Evolutionary conservation across 2,797 vertebrate species (phyloP).

Genomic region (Centropyge bicolor): DNA sequence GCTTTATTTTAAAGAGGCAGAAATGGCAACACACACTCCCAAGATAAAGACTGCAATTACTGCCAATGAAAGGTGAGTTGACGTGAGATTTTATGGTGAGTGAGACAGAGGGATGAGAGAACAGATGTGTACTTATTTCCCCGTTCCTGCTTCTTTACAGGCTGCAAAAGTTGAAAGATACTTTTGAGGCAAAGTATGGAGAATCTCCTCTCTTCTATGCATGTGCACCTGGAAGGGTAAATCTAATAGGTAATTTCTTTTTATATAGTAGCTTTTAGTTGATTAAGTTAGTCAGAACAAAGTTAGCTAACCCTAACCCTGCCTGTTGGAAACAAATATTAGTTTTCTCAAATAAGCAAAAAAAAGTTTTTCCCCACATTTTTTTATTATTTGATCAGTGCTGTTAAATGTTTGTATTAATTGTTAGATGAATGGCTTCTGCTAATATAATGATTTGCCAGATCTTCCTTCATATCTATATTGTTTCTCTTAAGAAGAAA

Average conservation of each 20-base stretch:
- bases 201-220: constrained; percentile 91
- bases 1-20: neutral
- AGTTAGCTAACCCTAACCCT: too few species aligned
- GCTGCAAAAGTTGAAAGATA: constrained; percentile 90
- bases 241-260: constrained; percentile 92
- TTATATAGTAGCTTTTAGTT: neutral
- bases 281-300: neutral
- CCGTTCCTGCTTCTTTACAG: constrained; percentile 80
- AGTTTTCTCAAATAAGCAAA: neutral
- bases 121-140: neutral
- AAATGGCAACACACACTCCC: constrained; percentile 78
- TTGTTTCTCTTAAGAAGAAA: neutral
- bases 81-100: neutral
- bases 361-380: neutral
- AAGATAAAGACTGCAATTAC: constrained; percentile 63
- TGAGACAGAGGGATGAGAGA: neutral
- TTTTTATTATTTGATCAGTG: neutral
- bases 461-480: too few species aligned
- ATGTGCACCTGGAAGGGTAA: constrained; percentile 96
- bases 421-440: neutral
- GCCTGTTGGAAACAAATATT: neutral
- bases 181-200: constrained; percentile 91
- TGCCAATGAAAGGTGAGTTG: constrained; percentile 78
- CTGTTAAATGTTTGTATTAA: neutral
- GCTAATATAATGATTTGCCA: neutral